Percentiles rank a stretch among this genome's conserved stretches.
Evolutionary conservation across 2,113 vertebrate species (phyloP).

Genomic region (Lipophrys pholis): DNA sequence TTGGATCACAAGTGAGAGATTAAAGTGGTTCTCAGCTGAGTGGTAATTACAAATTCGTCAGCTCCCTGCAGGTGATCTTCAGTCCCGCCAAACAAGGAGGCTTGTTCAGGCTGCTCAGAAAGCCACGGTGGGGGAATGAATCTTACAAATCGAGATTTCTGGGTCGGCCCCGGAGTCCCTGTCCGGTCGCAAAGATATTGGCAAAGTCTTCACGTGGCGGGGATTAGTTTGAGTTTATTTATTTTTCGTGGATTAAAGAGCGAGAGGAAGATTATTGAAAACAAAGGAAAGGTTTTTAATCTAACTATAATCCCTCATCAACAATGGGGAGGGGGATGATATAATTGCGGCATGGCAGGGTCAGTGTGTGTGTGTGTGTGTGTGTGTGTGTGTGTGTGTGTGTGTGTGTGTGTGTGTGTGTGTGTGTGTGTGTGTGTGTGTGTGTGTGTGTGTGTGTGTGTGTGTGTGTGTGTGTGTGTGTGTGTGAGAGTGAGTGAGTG

Average conservation of each 20-base stretch:
- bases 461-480: conserved; percentile 13
- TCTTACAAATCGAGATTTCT: conserved; percentile 45
- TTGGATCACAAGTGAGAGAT: conserved; percentile 19
- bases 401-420: conserved; percentile 13
- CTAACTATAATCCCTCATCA: conserved; percentile 69
- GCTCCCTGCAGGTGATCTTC: conserved; percentile 24
- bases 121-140: conserved; percentile 2
- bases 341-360: conserved; percentile 34
- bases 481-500: neutral
- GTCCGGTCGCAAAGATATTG: conserved; percentile 22
- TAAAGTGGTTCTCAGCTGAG: conserved; percentile 8
- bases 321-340: conserved; percentile 30
- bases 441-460: conserved; percentile 12
- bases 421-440: conserved; percentile 19
- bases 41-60: conserved; percentile 38
- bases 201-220: conserved; percentile 18
- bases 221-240: conserved; percentile 63
- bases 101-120: conserved; percentile 23
- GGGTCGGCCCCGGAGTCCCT: neutral
- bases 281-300: conserved; percentile 64
- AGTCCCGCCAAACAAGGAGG: conserved; percentile 22
- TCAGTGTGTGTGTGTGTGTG: conserved; percentile 24
- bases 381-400: conserved; percentile 6
- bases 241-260: conserved; percentile 70
- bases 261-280: conserved; percentile 64